Conservation (phyloP, 2,888 invertebrate species). For the Tromatobia lineatoria region DNA sequence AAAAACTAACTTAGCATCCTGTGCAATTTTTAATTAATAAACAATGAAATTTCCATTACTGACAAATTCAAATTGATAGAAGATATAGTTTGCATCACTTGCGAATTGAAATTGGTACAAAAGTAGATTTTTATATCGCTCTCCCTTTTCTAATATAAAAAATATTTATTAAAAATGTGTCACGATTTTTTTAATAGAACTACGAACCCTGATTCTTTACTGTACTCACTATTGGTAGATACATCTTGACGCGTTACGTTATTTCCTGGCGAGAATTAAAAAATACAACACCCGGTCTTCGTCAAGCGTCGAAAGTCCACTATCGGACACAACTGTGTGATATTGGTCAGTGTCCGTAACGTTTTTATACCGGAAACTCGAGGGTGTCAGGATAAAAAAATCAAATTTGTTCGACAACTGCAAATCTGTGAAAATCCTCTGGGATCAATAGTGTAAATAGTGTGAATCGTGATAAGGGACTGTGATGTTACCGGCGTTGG, state of each 20-base stretch:
- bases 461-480: conserved; percentile 65
- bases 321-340: conserved; percentile 23
- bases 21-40: no score
- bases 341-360: conserved; percentile 6
- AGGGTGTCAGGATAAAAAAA: conserved; percentile 13
- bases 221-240: conserved; percentile 69
- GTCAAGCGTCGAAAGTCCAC: conserved; percentile 11
- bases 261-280: conserved; percentile 32
- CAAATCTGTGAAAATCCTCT: conserved; percentile 60
- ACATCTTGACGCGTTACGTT: conserved; percentile 57
- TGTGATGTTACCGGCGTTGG: conserved; percentile 32
- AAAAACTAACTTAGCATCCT: no score
- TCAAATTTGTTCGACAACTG: conserved; percentile 17
- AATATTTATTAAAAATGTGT: neutral
- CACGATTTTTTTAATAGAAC: neutral
- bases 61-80: no score
- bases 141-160: no score
- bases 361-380: conserved; percentile 57
- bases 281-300: neutral
- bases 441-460: conserved; percentile 74
- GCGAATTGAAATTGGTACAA: no score
- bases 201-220: neutral
- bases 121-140: no score
- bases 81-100: no score
- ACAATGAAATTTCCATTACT: no score